Evolutionary conservation across 2,113 vertebrate species (phyloP), one percentile per base, ranked within the genome.

Genomic region (Stigmatopora argus): DNA sequence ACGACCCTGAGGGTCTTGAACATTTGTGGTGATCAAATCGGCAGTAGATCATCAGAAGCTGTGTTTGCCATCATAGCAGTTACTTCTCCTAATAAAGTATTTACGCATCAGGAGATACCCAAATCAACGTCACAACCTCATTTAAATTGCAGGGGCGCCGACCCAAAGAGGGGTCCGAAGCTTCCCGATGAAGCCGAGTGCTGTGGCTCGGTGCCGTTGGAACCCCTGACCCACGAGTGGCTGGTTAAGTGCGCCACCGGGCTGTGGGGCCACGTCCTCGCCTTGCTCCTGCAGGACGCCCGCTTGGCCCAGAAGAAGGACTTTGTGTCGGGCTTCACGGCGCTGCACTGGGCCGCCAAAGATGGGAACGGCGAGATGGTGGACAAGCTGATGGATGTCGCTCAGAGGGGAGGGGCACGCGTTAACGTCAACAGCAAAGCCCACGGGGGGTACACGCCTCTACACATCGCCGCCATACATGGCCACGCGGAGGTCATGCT

Each of bases 341-440:
- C 93, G 1, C 86, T 99, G 41, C 97, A 99, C 78, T 99, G 97
- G 97, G 96, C 96, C 0, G 94, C 95, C 41, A 99, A 99, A 78
- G 92, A 81, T 0, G 95, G 94, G 61, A 92, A 92, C 85, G 70
- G 83, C 0, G 90, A 93, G 70, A 94, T 93, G 90, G 82, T 94
- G 53, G 82, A 83, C 5, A 92, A 90, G 45, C 83, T 99, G 67
- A 85, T 97, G 57, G 87, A 92, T 0, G 62, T 87, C 5, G 86
- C 92, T 0, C 78, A 79, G 73, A 91, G 86, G 9, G 84, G 79
- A 1, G 92, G 91, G 0, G 21, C 80, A 0, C 80, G 2, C 0
- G 46, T 96, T 2, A 79, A 97, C 3, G 76, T 98, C 69, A 92
- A 99, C 31, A 84, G 88, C 57, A 91, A 92, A 76, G 90, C 95